phyloP scores from a whole-genome alignment of 1,140 invertebrate genomes.

The Nephotettix cincticeps region DNA sequence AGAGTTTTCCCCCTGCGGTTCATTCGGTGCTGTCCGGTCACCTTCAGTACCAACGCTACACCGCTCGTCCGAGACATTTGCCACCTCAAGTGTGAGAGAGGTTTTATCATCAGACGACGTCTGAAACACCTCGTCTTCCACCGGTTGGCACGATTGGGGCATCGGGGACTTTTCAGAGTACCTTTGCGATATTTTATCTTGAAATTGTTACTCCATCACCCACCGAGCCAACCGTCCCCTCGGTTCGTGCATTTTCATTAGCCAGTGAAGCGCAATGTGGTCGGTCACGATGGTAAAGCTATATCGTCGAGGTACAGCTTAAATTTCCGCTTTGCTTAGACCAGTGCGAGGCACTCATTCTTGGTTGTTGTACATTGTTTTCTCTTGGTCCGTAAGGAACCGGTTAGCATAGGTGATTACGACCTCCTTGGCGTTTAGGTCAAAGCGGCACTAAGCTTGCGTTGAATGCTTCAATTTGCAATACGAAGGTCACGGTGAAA shows the following conservation, averaged over 20 bases:
- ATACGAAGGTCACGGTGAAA: slow-evolving; percentile 42
- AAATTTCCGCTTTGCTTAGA: slow-evolving; percentile 44
- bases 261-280: slow-evolving; percentile 46
- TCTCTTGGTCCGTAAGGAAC: no score
- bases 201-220: slow-evolving; percentile 41
- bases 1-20: no score
- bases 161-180: slow-evolving; percentile 43
- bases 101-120: no score
- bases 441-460: slow-evolving; percentile 40
- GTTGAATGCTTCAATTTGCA: slow-evolving; percentile 42
- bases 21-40: neutral
- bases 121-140: no score
- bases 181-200: slow-evolving; percentile 46
- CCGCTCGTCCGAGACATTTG: neutral
- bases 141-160: slow-evolving; percentile 26
- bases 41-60: neutral
- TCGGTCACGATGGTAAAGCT: no score
- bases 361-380: no score
- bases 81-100: neutral
- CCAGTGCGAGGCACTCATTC: no score
- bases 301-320: slow-evolving; percentile 46
- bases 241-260: slow-evolving; percentile 43
- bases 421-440: no score
- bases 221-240: slow-evolving; percentile 40
- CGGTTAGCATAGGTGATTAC: no score